Evolutionary conservation across 2,888 invertebrate species (phyloP).

Genomic region (Drosophila infuscata): DNA sequence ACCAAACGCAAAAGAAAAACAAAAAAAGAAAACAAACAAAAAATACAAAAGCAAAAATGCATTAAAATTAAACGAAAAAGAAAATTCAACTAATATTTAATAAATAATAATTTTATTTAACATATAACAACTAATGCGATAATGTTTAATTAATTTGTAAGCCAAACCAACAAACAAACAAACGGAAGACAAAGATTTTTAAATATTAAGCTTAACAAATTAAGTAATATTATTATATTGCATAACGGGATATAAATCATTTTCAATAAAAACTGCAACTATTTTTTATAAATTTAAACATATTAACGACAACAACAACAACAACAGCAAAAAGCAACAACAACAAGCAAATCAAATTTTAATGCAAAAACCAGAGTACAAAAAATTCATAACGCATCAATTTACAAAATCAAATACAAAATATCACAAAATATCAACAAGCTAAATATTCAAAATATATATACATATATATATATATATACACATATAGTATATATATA

Average conservation of each 20-base stretch:
- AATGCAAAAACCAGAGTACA: constrained; percentile 75
- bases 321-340: constrained; percentile 43
- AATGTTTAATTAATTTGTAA: constrained; percentile 82
- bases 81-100: constrained; percentile 45
- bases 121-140: constrained; percentile 49
- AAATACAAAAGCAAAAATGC: constrained; percentile 41
- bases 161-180: constrained; percentile 84
- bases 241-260: constrained; percentile 35
- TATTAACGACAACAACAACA: constrained; percentile 54
- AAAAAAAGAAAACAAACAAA: constrained; percentile 38
- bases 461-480: constrained; percentile 31
- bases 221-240: constrained; percentile 64
- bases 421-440: constrained; percentile 57
- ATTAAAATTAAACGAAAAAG: constrained; percentile 35
- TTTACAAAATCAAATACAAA: constrained; percentile 46
- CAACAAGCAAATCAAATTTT: constrained; percentile 54
- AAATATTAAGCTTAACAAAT: constrained; percentile 56
- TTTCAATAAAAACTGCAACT: constrained; percentile 64
- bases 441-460: constrained; percentile 56
- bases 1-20: constrained; percentile 44
- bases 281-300: constrained; percentile 71
- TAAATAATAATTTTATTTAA: constrained; percentile 58
- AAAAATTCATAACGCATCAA: constrained; percentile 68
- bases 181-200: constrained; percentile 83
- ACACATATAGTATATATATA: constrained; percentile 19